Evolutionary conservation across 1,140 invertebrate genomes (phyloP), one percentile per base, ranked within the genome.

Genomic region (Cotesia chilonis): DNA sequence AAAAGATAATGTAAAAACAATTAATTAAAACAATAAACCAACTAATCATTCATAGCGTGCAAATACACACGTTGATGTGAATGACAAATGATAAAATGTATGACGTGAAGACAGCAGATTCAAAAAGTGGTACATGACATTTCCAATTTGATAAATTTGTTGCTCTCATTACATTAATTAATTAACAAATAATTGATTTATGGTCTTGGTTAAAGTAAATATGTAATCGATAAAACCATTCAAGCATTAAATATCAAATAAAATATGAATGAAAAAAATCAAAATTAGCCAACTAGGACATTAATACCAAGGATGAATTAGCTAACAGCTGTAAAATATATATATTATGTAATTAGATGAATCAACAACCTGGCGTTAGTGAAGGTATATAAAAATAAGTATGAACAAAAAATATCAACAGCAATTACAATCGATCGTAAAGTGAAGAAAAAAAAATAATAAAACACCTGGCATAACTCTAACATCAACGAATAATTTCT

Each of bases 381-480:
- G 20, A 37, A 35, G 6, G 41, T 47, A 47, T 10, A 47, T 47
- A 47, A 6, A 36, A 61, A 12, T 28, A 61, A 61, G 4, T 3
- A 36, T 47, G 41, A 47, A 28, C 0, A 60, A 36, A 41, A 37
- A 69, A 61, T 7, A 47, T 47, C 10, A 47, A 10, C 10, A 47
- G 41, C 41, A 47, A 47, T 47, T 69, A 61, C 41, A 61, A 36
- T 61, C 7, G 47, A 47, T 38, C 41, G 10, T 28, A 28, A 28
- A 28, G 28, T 28, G 28, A 28, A 28, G 3, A 2, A 28, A 28
- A 36, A 75, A 72, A 17, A 75, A 71, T 78, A 73, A 65, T 61
- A 61, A 57, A 72, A 60, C 68, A 92, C 91, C 91, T 87, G 89
- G 89, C 82, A 92, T 85, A 54, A 91, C 77, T 71, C 88, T 88